A percentile compares a stretch with the other conserved stretches of the same genome.
phyloP scores from a whole-genome alignment of 2,888 invertebrate species.

The Shargacucullia verbasci region DNA sequence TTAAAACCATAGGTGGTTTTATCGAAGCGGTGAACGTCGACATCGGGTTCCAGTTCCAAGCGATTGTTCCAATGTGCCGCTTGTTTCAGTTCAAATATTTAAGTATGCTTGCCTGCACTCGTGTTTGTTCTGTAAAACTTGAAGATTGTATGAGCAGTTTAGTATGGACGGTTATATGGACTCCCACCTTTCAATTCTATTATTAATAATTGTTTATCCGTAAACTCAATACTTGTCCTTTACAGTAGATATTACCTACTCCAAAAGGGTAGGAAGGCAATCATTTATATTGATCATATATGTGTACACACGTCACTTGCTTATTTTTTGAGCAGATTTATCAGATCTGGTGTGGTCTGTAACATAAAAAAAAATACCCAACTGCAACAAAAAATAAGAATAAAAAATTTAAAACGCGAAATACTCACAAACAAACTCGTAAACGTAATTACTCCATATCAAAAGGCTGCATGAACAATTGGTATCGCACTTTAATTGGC shows the following conservation, averaged over 20 bases:
- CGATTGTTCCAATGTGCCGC: conserved; percentile 63
- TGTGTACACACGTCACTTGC: too few relatives aligned
- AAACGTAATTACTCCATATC: conserved; percentile 58
- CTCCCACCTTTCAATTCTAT: too few relatives aligned
- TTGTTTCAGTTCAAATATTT: conserved; percentile 70
- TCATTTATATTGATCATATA: too few relatives aligned
- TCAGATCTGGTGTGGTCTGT: too few relatives aligned
- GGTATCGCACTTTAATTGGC: conserved; percentile 70
- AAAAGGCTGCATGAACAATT: conserved; percentile 52
- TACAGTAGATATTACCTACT: too few relatives aligned
- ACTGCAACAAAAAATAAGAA: not conserved
- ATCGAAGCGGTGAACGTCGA: conserved; percentile 73
- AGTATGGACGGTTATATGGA: conserved; percentile 25
- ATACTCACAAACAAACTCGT: conserved; percentile 34
- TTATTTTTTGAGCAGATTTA: too few relatives aligned
- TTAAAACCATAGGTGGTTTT: conserved; percentile 87
- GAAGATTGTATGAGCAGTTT: conserved; percentile 16
- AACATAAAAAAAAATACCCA: too few relatives aligned
- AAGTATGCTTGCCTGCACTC: conserved; percentile 40
- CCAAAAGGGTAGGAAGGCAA: too few relatives aligned
- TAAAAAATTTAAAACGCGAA: conserved; percentile 12
- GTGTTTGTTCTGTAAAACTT: conserved; percentile 28
- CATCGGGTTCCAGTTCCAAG: conserved; percentile 56
- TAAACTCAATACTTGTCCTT: too few relatives aligned
- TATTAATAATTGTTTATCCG: too few relatives aligned